Conservation (phyloP, 2,888 invertebrate species). For the Habroteleia sp. region DNA sequence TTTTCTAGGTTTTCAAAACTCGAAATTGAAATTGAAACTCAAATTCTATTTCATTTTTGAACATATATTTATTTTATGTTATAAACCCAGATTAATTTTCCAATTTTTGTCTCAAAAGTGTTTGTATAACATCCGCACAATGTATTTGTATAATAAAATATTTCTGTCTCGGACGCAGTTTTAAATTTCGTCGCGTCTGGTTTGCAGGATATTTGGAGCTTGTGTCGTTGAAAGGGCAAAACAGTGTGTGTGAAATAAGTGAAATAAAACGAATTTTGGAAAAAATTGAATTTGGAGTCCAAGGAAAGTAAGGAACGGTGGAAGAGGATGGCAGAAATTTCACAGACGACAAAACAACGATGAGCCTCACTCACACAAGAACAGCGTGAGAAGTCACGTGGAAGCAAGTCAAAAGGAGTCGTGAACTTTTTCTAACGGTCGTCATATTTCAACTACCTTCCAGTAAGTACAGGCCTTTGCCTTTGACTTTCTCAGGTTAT, state of each 20-base stretch:
- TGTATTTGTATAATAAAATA: constrained; percentile 1
- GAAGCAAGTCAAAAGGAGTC: constrained; percentile 55
- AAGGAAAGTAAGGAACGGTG: constrained; percentile 2
- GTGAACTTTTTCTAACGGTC: constrained; percentile 59
- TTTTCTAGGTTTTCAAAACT: too few relatives aligned
- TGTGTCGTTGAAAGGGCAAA: not conserved
- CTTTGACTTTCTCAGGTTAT: constrained; percentile 56
- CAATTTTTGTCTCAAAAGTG: too few relatives aligned
- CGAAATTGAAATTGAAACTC: too few relatives aligned
- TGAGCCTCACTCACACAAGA: constrained; percentile 42
- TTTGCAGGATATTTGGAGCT: constrained; percentile 27
- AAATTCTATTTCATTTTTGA: too few relatives aligned
- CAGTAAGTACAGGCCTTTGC: constrained; percentile 60
- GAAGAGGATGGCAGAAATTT: constrained; percentile 34
- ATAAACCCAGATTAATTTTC: too few relatives aligned
- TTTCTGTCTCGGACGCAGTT: constrained; percentile 1
- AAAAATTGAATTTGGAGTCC: constrained; percentile 32
- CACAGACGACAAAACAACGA: constrained; percentile 47
- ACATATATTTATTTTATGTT: too few relatives aligned
- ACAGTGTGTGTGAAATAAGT: constrained; percentile 3
- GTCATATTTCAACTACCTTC: constrained; percentile 53
- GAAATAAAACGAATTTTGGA: constrained; percentile 13
- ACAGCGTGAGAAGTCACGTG: constrained; percentile 62
- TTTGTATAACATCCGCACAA: too few relatives aligned
- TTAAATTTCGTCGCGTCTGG: constrained; percentile 42